Evolutionary conservation across 2,888 invertebrate genomes (phyloP).

Genomic region (Peribatodes rhomboidaria): DNA sequence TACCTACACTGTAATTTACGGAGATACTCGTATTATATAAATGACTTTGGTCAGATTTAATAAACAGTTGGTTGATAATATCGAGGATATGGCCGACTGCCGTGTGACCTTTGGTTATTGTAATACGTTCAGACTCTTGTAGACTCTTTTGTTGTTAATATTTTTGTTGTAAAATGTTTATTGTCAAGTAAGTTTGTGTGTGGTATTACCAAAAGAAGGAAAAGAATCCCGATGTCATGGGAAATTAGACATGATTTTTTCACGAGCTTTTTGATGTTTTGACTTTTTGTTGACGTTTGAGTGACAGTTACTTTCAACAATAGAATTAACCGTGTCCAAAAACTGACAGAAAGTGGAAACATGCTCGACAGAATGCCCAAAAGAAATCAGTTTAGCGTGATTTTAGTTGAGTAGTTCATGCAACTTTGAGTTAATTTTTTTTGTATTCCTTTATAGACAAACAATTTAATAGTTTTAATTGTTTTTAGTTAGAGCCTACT

Average conservation of each 20-base stretch:
- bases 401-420: slow-evolving; percentile 14
- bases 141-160: background rate
- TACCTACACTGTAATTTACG: slow-evolving; percentile 63
- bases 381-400: slow-evolving; percentile 22
- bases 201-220: slow-evolving; percentile 59
- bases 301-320: slow-evolving; percentile 82
- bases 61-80: slow-evolving; percentile 17
- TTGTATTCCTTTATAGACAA: too few relatives aligned
- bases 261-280: slow-evolving; percentile 53
- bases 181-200: slow-evolving; percentile 22
- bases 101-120: too few relatives aligned
- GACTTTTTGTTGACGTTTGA: slow-evolving; percentile 80
- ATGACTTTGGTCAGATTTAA: slow-evolving; percentile 20
- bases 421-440: background rate
- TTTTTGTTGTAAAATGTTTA: background rate
- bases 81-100: background rate
- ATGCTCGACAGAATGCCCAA: slow-evolving; percentile 13
- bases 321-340: slow-evolving; percentile 74
- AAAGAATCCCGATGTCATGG: slow-evolving; percentile 66
- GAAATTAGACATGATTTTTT: slow-evolving; percentile 68
- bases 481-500: background rate
- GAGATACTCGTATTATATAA: slow-evolving; percentile 35
- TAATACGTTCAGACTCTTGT: too few relatives aligned
- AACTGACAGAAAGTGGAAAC: slow-evolving; percentile 62
- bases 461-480: background rate